phyloP scores from a whole-genome alignment of 2,888 invertebrate species.

The Sceliomorpha sp. region DNA sequence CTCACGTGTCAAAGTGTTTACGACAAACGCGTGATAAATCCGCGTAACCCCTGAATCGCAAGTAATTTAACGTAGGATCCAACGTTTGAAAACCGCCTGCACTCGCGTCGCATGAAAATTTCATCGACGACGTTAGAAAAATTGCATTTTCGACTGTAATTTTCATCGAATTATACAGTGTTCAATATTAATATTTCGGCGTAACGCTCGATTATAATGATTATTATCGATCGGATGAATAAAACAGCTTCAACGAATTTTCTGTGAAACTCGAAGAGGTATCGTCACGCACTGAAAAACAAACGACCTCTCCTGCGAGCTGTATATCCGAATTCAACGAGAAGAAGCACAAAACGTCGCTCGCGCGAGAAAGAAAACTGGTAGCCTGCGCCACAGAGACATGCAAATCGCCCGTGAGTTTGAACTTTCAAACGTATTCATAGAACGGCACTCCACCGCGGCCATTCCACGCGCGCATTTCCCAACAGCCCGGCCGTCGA shows the following conservation, averaged over 20 bases:
- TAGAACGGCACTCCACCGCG: conserved; percentile 57
- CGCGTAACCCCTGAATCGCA: conserved; percentile 9
- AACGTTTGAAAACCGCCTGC: conserved; percentile 4
- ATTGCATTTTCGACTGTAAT: too few relatives aligned
- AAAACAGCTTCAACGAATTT: too few relatives aligned
- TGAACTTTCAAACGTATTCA: conserved; percentile 70
- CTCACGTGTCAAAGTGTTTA: conserved; percentile 31
- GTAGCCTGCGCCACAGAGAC: conserved; percentile 44
- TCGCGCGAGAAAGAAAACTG: conserved; percentile 38
- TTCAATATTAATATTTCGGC: too few relatives aligned
- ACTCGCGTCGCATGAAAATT: not conserved
- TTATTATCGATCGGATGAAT: too few relatives aligned
- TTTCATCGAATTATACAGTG: too few relatives aligned
- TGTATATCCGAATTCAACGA: conserved; percentile 39
- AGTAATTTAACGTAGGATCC: conserved; percentile 11
- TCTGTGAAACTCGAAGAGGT: not conserved
- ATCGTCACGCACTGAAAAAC: not conserved
- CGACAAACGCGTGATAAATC: conserved; percentile 26
- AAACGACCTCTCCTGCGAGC: too few relatives aligned
- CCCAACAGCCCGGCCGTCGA: conserved; percentile 48
- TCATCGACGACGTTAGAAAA: conserved; percentile 4
- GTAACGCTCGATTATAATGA: too few relatives aligned
- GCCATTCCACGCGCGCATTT: conserved; percentile 50
- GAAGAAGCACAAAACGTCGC: conserved; percentile 41
- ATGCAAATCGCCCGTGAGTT: conserved; percentile 67